Evolutionary conservation across 2,113 vertebrate species (phyloP).

Genomic region (Dissostichus mawsoni): DNA sequence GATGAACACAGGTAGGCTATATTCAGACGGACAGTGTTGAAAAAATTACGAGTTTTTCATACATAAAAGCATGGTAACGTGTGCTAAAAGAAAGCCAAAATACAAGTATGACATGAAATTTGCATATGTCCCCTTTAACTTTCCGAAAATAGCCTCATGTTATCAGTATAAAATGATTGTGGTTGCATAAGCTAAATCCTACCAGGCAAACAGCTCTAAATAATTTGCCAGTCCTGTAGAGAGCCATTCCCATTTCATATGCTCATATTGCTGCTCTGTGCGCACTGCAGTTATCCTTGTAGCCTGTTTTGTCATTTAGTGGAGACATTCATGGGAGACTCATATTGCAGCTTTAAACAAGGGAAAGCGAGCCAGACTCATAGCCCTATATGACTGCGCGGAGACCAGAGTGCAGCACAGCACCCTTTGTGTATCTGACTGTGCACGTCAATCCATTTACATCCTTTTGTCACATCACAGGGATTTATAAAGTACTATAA

Average conservation of each 20-base stretch:
- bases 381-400: constrained; percentile 22
- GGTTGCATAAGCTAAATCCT: constrained; percentile 38
- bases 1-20: too few relatives aligned
- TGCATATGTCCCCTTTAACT: neutral
- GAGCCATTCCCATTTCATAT: constrained; percentile 47
- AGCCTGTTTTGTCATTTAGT: constrained; percentile 55
- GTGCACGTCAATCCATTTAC: constrained; percentile 22
- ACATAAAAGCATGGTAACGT: too few relatives aligned
- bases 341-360: constrained; percentile 60
- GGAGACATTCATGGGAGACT: constrained; percentile 55
- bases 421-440: constrained; percentile 6
- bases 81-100: too few relatives aligned
- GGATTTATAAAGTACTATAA: constrained; percentile 19
- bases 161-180: constrained; percentile 3
- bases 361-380: constrained; percentile 16
- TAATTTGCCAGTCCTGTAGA: constrained; percentile 54
- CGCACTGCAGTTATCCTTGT: constrained; percentile 39
- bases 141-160: constrained; percentile 18
- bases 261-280: constrained; percentile 34
- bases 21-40: too few relatives aligned
- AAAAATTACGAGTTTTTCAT: too few relatives aligned
- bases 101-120: too few relatives aligned
- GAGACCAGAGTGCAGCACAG: constrained; percentile 26
- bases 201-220: constrained; percentile 54
- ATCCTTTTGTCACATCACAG: constrained; percentile 27